phyloP scores from a whole-genome alignment of 2,113 vertebrate species.

The Sander vitreus region DNA sequence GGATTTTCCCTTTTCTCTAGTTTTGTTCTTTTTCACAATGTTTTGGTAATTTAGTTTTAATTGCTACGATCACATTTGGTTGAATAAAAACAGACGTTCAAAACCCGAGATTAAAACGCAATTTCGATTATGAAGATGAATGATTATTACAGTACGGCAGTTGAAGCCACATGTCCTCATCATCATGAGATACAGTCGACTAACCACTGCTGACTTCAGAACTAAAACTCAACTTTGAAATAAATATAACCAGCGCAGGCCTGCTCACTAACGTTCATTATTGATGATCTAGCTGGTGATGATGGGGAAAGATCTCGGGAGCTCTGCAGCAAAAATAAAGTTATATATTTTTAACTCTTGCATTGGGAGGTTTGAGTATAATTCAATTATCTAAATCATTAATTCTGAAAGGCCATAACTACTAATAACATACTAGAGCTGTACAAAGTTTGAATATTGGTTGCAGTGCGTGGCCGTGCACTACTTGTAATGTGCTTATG shows the following conservation, averaged over 20 bases:
- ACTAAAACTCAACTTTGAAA: slow-evolving; percentile 19
- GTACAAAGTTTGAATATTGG: slow-evolving; percentile 22
- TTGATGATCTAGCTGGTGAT: background rate
- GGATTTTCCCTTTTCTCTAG: background rate
- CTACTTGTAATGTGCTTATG: background rate
- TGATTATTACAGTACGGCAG: background rate
- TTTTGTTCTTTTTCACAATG: background rate
- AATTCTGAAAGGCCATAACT: background rate
- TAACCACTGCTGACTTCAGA: background rate
- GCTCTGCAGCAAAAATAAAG: background rate
- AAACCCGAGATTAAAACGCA: background rate
- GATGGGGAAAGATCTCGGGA: background rate
- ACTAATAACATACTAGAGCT: too few species aligned
- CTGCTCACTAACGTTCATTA: background rate
- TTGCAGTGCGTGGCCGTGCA: background rate
- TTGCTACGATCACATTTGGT: background rate
- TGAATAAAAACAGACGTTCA: background rate
- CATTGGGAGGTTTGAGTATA: background rate
- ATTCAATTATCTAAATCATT: background rate
- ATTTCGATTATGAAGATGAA: too few species aligned
- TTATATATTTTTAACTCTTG: background rate
- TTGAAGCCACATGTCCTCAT: slow-evolving; percentile 43
- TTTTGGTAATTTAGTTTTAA: background rate
- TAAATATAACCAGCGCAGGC: background rate
- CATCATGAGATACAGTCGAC: slow-evolving; percentile 13